Evolutionary conservation across 2,888 invertebrate genomes (phyloP).

Genomic region (Lithophane socia): DNA sequence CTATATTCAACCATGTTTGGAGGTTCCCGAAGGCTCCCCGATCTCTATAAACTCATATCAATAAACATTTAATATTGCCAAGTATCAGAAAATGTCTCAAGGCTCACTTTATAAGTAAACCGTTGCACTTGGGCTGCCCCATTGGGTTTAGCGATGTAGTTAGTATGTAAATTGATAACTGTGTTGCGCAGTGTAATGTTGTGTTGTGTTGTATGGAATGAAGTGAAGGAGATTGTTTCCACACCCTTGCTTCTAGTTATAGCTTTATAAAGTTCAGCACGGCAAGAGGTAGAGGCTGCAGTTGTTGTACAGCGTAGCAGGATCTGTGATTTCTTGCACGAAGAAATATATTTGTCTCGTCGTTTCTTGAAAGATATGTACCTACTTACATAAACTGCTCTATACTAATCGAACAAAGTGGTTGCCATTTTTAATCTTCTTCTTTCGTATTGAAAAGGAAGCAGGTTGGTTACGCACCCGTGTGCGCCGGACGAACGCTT

Average conservation of each 20-base stretch:
- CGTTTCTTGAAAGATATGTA: no score
- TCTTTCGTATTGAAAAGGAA: no score
- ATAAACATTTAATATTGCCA: conserved; percentile 27
- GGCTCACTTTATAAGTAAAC: conserved; percentile 26
- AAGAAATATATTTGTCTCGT: no score
- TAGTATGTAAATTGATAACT: conserved; percentile 17
- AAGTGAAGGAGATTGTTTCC: conserved; percentile 30
- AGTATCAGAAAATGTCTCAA: conserved; percentile 20
- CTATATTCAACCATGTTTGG: not conserved
- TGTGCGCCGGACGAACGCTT: no score
- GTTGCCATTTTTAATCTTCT: no score
- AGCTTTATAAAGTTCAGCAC: conserved; percentile 16
- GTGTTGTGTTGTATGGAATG: conserved; percentile 1
- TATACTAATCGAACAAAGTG: no score
- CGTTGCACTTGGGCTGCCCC: not conserved
- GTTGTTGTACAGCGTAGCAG: no score
- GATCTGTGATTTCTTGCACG: no score
- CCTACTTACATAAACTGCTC: no score
- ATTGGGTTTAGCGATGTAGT: conserved; percentile 13
- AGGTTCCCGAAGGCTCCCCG: not conserved
- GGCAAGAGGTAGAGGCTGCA: conserved; percentile 22
- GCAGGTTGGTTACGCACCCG: no score
- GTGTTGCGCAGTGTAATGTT: conserved; percentile 5
- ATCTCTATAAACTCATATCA: conserved; percentile 10
- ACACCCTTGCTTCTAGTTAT: conserved; percentile 38